These are phyloP conservation scores for Florisuga fusca DNA, from an alignment of 2,797 vertebrate genomes.

Conservation along the genomic window DNA sequence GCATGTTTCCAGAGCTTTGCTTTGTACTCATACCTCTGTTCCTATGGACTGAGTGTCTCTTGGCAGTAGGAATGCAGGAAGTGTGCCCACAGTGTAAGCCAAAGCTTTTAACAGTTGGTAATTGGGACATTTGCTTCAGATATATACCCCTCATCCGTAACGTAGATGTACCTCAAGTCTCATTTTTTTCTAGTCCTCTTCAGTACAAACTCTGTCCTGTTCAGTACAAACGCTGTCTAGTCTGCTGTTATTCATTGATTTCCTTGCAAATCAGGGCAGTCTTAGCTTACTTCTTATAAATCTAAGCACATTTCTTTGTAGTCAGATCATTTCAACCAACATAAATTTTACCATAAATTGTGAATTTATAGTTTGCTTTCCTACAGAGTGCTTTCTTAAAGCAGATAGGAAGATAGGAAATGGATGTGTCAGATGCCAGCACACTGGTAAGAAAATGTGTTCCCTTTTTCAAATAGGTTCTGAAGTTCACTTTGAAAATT, in stretches of 20 bases:
- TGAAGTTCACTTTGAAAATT: background rate
- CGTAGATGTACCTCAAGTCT: background rate
- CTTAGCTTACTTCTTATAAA: background rate
- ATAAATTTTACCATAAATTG: conserved; percentile 2
- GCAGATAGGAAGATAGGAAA: background rate
- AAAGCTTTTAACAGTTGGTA: background rate
- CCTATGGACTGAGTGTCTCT: background rate
- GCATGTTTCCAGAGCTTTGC: background rate
- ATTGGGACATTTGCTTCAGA: background rate
- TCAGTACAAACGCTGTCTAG: too few relatives aligned
- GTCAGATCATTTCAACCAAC: background rate
- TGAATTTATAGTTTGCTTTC: background rate
- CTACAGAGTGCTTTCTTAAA: background rate
- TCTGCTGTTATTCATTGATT: background rate
- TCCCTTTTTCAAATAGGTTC: background rate
- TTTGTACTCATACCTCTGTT: background rate
- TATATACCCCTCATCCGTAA: background rate
- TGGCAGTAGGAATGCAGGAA: background rate
- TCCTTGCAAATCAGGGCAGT: background rate
- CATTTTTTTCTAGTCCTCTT: background rate
- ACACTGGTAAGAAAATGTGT: background rate
- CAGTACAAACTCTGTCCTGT: background rate
- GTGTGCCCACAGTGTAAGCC: background rate
- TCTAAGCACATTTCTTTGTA: background rate
- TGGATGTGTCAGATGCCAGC: background rate